phyloP scores from a whole-genome alignment of 1,140 invertebrate genomes.

The Aphaenogaster rudis region DNA sequence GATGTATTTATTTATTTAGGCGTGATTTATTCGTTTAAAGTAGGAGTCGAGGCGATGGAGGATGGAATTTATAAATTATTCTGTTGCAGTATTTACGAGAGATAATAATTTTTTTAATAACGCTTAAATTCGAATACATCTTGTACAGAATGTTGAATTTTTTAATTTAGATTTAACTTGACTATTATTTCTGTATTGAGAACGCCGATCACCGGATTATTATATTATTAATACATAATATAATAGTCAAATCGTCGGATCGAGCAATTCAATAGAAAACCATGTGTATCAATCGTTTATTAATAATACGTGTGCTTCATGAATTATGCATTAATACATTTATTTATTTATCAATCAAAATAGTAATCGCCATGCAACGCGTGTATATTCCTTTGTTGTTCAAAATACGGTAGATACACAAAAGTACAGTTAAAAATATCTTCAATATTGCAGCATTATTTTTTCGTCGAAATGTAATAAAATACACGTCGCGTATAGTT shows the following conservation, averaged over 20 bases:
- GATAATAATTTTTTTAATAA: slow-evolving; percentile 3
- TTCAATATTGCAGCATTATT: neutral
- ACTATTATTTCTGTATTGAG: neutral
- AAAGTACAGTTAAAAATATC: neutral
- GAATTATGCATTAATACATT: neutral
- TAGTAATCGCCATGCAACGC: neutral
- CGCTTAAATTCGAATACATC: neutral
- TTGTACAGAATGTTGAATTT: neutral
- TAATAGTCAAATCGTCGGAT: neutral
- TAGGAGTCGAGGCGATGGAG: neutral
- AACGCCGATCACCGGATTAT: neutral
- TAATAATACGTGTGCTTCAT: neutral
- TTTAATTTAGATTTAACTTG: neutral
- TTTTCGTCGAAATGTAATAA: slow-evolving; percentile 9
- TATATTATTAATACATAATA: neutral
- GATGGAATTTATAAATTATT: neutral
- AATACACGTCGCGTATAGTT: neutral
- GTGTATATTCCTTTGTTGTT: neutral
- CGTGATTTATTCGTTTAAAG: neutral
- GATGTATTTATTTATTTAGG: too few relatives aligned
- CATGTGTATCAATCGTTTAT: neutral
- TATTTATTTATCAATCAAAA: neutral
- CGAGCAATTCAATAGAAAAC: neutral
- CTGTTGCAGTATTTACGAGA: neutral
- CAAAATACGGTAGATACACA: neutral